Percentiles rank a stretch among this genome's conserved stretches.
phyloP scores from a whole-genome alignment of 2,113 vertebrate species.

The Ochotona princeps region DNA sequence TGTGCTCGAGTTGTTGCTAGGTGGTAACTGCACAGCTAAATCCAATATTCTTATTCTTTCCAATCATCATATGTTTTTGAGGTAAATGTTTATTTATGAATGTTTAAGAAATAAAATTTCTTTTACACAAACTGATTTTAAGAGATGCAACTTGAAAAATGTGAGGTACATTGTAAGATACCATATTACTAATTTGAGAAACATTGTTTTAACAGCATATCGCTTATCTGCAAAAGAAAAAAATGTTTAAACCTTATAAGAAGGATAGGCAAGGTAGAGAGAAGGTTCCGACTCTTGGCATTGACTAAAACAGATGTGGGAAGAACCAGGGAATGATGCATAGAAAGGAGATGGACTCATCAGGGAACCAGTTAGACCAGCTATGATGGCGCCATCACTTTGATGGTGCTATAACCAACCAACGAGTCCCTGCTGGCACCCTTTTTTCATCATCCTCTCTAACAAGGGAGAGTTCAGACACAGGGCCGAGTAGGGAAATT shows the following conservation, averaged over 20 bases:
- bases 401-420: not conserved
- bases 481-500: not conserved
- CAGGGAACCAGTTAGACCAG: not conserved
- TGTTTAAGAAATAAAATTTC: not conserved
- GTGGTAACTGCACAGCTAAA: not conserved
- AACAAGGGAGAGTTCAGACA: not conserved
- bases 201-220: not conserved
- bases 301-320: not conserved
- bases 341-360: not conserved
- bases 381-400: not conserved
- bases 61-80: not conserved
- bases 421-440: not conserved
- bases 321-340: not conserved
- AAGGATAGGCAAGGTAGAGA: not conserved
- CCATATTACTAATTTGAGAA: not conserved
- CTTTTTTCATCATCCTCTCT: not conserved
- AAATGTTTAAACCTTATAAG: not conserved
- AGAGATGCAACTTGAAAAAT: constrained; percentile 5
- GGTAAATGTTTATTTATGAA: not conserved
- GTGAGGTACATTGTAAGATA: not conserved
- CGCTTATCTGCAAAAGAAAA: not conserved
- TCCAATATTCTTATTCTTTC: not conserved
- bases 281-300: not conserved
- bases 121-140: not conserved
- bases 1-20: not conserved